Base-by-base conservation (phyloP, 2,797 vertebrate genomes). In the Takifugu ocellatus region DNA sequence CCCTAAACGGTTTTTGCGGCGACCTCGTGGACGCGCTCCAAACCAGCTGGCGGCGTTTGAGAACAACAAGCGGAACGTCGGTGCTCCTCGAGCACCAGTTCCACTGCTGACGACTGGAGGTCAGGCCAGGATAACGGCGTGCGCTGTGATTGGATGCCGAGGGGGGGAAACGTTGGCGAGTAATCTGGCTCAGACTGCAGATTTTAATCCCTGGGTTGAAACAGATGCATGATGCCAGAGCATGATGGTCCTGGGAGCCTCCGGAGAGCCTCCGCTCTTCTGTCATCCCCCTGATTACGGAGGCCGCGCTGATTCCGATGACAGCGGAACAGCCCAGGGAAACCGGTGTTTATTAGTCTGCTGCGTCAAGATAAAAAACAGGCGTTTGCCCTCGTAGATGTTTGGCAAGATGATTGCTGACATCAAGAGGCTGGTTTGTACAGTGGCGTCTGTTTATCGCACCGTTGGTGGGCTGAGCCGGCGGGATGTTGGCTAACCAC, bases 321-420 rank as follows among this genome's bases (percentile, higher is more conserved):
- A 75, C 79, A 69, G 70, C 51, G 71, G 59, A 43, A 56, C 68
- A 39, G 82, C 81, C 79, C 12, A 8, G 56, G 68, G 78, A 81
- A 76, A 67, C 72, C 78, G 68, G 75, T 75, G 78, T 83, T 85
- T 75, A 64, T 65, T 59, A 71, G 72, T 80, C 71, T 84, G 81
- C 17, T 42, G 62, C 44, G 53, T 39, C 2, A 25, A 79, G 83
- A 88, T 84, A 87, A 83, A 84, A 80, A 72, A 25, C 45, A 25
- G 31, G 17, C 21, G 14, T 75, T 82, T 71, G 68, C 81, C 81
- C 67, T 59, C 12, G 75, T 29, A 74, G 79, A 81, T 83, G 71
- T 79, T 87, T 85, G 74, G 66, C 54, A 46, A 54, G 79, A 85
- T 82, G 83, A 48, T 56, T 67, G 72, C 66, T 68, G 73, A 62